Conservation (phyloP, 2,888 invertebrate species). For the Gastracanthus pulcherrimus region DNA sequence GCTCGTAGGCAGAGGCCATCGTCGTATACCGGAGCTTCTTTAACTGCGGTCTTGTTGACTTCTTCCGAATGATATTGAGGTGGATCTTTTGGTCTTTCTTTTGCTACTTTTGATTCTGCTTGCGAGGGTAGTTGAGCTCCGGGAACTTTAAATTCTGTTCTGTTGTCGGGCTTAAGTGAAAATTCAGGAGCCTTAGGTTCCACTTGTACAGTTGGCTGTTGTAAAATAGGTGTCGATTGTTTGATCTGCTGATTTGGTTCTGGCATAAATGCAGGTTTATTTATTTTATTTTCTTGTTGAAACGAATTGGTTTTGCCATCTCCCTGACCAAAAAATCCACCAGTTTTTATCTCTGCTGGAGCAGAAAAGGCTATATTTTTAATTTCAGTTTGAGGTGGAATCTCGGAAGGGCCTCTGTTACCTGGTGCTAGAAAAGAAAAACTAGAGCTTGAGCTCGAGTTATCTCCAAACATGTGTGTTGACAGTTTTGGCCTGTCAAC, state of each 20-base stretch:
- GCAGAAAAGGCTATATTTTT: conserved; percentile 6
- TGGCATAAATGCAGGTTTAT: neutral
- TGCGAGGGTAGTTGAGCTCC: conserved; percentile 4
- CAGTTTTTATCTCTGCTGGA: conserved; percentile 32
- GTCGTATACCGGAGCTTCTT: conserved; percentile 62
- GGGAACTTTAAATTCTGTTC: conserved; percentile 24
- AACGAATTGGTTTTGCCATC: conserved; percentile 37
- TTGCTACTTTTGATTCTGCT: conserved; percentile 49
- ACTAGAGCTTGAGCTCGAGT: conserved; percentile 50
- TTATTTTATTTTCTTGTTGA: conserved; percentile 27
- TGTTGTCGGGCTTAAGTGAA: neutral
- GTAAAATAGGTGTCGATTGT: conserved; percentile 53
- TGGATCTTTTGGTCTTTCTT: conserved; percentile 51
- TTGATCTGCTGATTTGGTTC: conserved; percentile 28
- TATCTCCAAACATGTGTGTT: conserved; percentile 59
- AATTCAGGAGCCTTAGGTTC: conserved; percentile 1
- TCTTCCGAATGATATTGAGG: neutral
- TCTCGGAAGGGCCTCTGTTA: conserved; percentile 17
- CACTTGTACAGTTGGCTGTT: conserved; percentile 12
- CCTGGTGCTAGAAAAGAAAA: conserved; percentile 41
- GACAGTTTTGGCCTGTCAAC: conserved; percentile 27
- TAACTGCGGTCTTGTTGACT: conserved; percentile 41
- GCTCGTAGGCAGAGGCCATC: conserved; percentile 68
- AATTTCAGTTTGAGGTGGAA: conserved; percentile 11
- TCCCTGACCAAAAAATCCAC: conserved; percentile 28